Base-by-base conservation (phyloP, 2,113 vertebrate species). In the Speoplatyrhinus poulsoni region DNA sequence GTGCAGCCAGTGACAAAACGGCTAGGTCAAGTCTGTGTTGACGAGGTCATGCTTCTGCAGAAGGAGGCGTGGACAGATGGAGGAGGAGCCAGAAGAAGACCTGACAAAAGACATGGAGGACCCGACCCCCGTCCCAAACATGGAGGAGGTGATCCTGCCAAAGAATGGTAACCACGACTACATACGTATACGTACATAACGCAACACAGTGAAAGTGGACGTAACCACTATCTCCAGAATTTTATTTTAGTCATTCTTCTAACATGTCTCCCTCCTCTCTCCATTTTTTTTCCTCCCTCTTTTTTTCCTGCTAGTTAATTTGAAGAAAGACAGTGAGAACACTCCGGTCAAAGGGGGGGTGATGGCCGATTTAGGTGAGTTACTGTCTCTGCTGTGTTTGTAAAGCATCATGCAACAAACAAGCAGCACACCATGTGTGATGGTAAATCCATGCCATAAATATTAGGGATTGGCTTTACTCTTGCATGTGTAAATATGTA, bases 31-130 rank as follows among this genome's bases (percentile, higher is more conserved):
- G 53, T 67, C 12, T 72, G 9, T 68, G 6, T 36, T 15, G 11
- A 26, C 47, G 16, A 1, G 7, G 12, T 62, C 3, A n/a, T 70
- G 5, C 61, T 59, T 16, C 33, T 11, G 19, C 70, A 95, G 95
- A 65, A 96, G 96, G 33, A 93, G 94, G 62, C 92, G 95, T 80
- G 95, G 92, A 48, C 96, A 95, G 69, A 95, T 94, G 41, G 96
- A 98, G 5, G 96, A 95, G 62, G 98, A 98, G 3, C 94, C 93
- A 52, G 97, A 99, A 61, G 93, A 98, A 70, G 98, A 99, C 61
- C 93, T 98, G 56, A 99, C 98, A 32, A 99, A 98, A 92, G 98
- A 99, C 76, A 97, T 99, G 96, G 98, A 99, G 81, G 97, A 99
- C 73, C 98, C 98, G 9, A 96, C 93, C 0, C 96, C 97, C 1